Conservation (phyloP, 2,113 vertebrate genomes). For the Rhea pennata region DNA sequence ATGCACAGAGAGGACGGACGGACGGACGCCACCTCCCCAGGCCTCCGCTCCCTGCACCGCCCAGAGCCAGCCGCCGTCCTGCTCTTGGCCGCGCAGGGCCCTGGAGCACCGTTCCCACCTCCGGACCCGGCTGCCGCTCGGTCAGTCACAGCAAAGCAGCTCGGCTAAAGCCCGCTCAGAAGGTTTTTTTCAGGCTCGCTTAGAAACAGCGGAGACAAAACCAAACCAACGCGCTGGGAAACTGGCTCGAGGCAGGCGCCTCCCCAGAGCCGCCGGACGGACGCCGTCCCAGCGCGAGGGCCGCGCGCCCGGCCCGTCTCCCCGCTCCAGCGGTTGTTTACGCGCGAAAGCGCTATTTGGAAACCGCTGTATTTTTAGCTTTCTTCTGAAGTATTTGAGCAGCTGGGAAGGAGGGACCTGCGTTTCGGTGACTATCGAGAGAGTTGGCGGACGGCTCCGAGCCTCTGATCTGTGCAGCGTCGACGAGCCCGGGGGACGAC, state of each 20-base stretch:
- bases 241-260: background rate
- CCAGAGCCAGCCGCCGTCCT: no score
- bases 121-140: no score
- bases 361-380: constrained; percentile 55
- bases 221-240: no score
- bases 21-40: no score
- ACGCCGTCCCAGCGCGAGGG: rapidly evolving
- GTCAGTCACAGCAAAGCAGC: background rate
- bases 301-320: background rate
- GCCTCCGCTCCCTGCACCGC: no score
- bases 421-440: background rate
- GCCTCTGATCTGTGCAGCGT: rapidly evolving
- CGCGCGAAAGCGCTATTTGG: constrained; percentile 22
- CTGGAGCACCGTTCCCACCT: background rate
- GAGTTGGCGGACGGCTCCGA: background rate
- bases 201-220: background rate
- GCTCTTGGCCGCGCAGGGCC: no score
- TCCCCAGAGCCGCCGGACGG: no score
- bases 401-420: constrained; percentile 28
- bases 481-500: background rate
- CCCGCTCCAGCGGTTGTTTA: background rate
- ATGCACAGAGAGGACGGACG: no score
- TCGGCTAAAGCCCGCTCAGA: background rate
- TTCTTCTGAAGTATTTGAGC: constrained; percentile 24
- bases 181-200: background rate